These are phyloP conservation scores for Catocala sponsa DNA, from an alignment of 2,888 invertebrate species.

Conservation along the genomic window DNA sequence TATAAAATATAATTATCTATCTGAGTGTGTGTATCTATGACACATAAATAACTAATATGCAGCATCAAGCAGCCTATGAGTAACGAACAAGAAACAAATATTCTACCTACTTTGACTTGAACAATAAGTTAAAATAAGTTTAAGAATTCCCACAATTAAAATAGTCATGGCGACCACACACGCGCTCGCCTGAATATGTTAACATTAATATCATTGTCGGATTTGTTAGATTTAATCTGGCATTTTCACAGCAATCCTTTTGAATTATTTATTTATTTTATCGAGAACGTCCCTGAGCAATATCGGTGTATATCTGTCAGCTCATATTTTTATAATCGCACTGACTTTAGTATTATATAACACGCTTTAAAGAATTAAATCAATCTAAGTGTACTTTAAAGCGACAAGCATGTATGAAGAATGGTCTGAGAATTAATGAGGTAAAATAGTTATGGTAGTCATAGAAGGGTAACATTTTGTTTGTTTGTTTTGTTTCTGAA, in stretches of 20 bases:
- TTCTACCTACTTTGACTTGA: no score
- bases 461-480: no score
- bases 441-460: no score
- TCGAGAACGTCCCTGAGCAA: not conserved
- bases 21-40: no score
- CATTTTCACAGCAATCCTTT: conserved; percentile 41
- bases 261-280: conserved; percentile 44
- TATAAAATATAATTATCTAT: no score
- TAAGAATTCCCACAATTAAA: conserved; percentile 15
- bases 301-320: not conserved
- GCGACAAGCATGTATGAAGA: not conserved
- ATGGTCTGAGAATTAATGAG: no score
- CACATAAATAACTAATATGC: no score
- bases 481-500: no score
- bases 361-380: no score
- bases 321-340: not conserved
- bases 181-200: conserved; percentile 31
- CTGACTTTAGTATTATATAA: not conserved
- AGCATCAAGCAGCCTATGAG: no score
- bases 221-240: conserved; percentile 47
- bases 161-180: conserved; percentile 27
- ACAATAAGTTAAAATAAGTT: not conserved
- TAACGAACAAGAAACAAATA: not conserved
- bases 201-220: conserved; percentile 51
- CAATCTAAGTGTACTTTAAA: not conserved